Evolutionary conservation across 2,797 vertebrate genomes (phyloP).

Genomic region (Lacerta viridis): DNA sequence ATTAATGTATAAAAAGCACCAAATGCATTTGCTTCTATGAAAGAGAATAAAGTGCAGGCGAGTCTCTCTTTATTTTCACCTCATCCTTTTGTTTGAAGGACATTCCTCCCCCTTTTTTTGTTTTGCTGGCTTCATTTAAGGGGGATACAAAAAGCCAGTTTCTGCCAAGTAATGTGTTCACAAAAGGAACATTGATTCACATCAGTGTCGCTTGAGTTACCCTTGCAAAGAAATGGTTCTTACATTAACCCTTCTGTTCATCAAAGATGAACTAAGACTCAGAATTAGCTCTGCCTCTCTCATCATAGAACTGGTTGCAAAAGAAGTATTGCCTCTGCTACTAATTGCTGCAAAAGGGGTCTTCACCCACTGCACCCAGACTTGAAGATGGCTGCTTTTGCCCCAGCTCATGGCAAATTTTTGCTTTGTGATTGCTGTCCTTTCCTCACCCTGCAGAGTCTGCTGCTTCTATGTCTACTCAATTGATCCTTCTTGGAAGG

Average conservation of each 20-base stretch:
- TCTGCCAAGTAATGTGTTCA: slow-evolving; percentile 97
- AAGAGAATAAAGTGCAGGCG: slow-evolving; percentile 93
- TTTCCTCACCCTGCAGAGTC: rapidly evolving
- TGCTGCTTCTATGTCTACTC: neutral
- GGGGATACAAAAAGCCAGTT: slow-evolving; percentile 94
- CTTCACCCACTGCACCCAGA: slow-evolving; percentile 9
- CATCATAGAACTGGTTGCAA: slow-evolving; percentile 57
- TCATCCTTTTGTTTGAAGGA: slow-evolving; percentile 96
- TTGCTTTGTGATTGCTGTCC: rapidly evolving
- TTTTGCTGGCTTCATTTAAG: slow-evolving; percentile 92
- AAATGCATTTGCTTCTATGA: slow-evolving; percentile 99
- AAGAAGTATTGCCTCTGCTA: slow-evolving; percentile 58
- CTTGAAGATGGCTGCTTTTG: rapidly evolving
- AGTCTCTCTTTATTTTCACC: slow-evolving; percentile 93
- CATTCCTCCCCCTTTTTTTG: slow-evolving; percentile 87
- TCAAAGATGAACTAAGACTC: slow-evolving; percentile 77
- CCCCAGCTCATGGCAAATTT: neutral
- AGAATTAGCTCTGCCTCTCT: slow-evolving; percentile 69
- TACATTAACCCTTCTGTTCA: slow-evolving; percentile 89
- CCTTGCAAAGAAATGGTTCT: slow-evolving; percentile 93
- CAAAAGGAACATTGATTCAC: slow-evolving; percentile 95
- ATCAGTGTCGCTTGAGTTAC: slow-evolving; percentile 98
- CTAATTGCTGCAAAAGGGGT: slow-evolving; percentile 48
- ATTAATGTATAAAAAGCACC: slow-evolving; percentile 99
- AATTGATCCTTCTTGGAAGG: neutral